Conservation (phyloP, 2,888 invertebrate species). For the Mythimna pallens region DNA sequence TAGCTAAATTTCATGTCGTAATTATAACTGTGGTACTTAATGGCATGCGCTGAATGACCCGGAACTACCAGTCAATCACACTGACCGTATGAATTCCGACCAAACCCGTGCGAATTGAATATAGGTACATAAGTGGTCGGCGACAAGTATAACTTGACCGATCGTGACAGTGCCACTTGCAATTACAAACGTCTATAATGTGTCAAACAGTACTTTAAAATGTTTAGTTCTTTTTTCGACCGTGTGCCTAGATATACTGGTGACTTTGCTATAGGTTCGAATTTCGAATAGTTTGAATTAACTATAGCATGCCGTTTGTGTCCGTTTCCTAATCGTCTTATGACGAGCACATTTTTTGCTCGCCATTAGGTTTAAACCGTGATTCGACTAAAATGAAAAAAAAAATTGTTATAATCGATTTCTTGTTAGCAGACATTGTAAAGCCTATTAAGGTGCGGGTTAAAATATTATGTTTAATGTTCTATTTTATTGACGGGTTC, state of each 20-base stretch:
- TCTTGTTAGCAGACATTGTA: slow-evolving; percentile 77
- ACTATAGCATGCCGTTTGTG: slow-evolving; percentile 63
- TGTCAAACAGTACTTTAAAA: slow-evolving; percentile 4
- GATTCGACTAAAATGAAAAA: slow-evolving; percentile 72
- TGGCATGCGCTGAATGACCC: slow-evolving; percentile 76
- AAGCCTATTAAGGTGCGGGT: slow-evolving; percentile 19
- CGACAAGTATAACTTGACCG: slow-evolving; percentile 16
- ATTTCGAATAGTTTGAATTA: slow-evolving; percentile 39
- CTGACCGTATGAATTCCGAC: slow-evolving; percentile 53
- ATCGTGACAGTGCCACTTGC: slow-evolving; percentile 9
- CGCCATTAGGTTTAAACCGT: slow-evolving; percentile 72
- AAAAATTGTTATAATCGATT: slow-evolving; percentile 76
- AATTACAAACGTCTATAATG: background rate
- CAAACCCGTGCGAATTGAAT: slow-evolving; percentile 49
- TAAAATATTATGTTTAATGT: slow-evolving; percentile 6
- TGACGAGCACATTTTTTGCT: slow-evolving; percentile 82
- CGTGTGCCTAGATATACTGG: slow-evolving; percentile 25
- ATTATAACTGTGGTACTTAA: slow-evolving; percentile 68
- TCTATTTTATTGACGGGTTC: slow-evolving; percentile 4
- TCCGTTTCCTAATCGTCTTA: slow-evolving; percentile 77
- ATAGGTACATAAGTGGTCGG: background rate
- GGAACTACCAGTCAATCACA: slow-evolving; percentile 79
- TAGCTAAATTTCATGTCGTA: slow-evolving; percentile 52
- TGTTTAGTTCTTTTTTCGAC: slow-evolving; percentile 6
- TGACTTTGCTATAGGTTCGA: slow-evolving; percentile 19